These are phyloP conservation scores for Lota lota DNA, from an alignment of 2,113 vertebrate genomes.

Conservation along the genomic window DNA sequence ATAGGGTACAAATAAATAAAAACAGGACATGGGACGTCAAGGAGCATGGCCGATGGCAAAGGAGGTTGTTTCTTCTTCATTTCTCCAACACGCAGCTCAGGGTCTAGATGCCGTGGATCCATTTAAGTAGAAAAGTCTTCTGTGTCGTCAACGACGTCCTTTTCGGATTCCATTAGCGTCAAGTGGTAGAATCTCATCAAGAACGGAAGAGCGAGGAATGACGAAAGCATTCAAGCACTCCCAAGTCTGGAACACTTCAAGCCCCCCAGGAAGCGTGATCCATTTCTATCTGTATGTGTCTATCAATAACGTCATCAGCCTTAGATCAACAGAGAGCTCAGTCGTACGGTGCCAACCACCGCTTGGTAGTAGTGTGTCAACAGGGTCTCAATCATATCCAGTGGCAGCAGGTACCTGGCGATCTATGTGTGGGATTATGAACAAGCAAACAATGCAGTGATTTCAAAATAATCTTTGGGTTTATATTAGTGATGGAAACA, in stretches of 20 bases:
- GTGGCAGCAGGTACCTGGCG: constrained; percentile 54
- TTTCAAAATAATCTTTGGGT: not conserved
- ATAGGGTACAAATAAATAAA: too few relatives aligned
- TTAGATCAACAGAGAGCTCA: too few relatives aligned
- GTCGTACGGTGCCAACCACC: too few relatives aligned
- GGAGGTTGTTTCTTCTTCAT: too few relatives aligned
- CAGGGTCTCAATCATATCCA: constrained; percentile 57
- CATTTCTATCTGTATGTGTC: not conserved
- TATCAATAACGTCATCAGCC: not conserved
- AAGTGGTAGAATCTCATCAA: not conserved
- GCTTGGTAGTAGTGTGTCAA: not conserved
- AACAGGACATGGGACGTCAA: too few relatives aligned
- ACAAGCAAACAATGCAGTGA: constrained; percentile 64
- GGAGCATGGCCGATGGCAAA: too few relatives aligned
- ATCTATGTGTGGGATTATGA: constrained; percentile 50
- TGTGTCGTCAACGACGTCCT: too few relatives aligned
- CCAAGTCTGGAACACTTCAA: constrained; percentile 12
- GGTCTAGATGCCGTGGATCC: not conserved
- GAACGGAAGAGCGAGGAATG: not conserved
- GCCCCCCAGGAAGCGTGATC: not conserved
- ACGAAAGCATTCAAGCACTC: constrained; percentile 1
- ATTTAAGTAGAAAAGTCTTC: not conserved
- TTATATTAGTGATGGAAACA: constrained; percentile 22
- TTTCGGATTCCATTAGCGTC: not conserved
- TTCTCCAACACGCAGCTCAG: too few relatives aligned